These are phyloP conservation scores for Eilema depressum DNA, from an alignment of 2,888 invertebrate genomes.

Conservation along the genomic window DNA sequence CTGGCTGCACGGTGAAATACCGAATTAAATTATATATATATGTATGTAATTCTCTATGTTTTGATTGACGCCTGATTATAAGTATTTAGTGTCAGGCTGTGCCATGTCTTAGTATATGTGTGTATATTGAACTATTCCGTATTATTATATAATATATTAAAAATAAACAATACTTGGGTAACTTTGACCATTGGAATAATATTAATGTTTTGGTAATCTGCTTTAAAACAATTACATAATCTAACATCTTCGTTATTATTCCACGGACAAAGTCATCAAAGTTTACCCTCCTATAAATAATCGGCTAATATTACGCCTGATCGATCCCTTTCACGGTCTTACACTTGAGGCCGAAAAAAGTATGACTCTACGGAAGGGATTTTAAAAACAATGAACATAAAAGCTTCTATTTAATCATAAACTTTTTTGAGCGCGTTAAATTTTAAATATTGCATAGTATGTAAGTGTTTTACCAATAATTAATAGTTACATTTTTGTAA, in stretches of 20 bases:
- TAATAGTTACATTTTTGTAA: slow-evolving; percentile 35
- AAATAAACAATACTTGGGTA: slow-evolving; percentile 29
- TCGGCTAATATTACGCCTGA: slow-evolving; percentile 32
- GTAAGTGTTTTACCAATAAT: slow-evolving; percentile 55
- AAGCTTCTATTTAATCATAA: slow-evolving; percentile 63
- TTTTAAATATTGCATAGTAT: slow-evolving; percentile 62
- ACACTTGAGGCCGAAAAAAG: slow-evolving; percentile 42
- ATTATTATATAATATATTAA: slow-evolving; percentile 54
- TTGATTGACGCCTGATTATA: slow-evolving; percentile 51
- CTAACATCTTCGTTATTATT: neutral
- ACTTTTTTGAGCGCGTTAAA: slow-evolving; percentile 50
- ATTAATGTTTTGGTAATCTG: neutral
- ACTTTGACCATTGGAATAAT: slow-evolving; percentile 9
- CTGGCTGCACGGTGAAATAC: slow-evolving; percentile 81
- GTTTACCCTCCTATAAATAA: slow-evolving; percentile 17
- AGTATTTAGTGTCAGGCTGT: slow-evolving; percentile 65
- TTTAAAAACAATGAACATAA: slow-evolving; percentile 62
- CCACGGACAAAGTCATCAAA: slow-evolving; percentile 11
- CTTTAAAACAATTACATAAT: neutral
- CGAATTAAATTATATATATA: slow-evolving; percentile 63
- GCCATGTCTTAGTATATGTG: slow-evolving; percentile 72
- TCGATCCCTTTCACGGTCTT: slow-evolving; percentile 35
- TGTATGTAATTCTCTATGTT: slow-evolving; percentile 39
- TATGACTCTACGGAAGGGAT: slow-evolving; percentile 43
- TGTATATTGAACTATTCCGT: slow-evolving; percentile 61